Base-by-base conservation (phyloP, 2,113 vertebrate species). In the Gnathonemus longibarbis region DNA sequence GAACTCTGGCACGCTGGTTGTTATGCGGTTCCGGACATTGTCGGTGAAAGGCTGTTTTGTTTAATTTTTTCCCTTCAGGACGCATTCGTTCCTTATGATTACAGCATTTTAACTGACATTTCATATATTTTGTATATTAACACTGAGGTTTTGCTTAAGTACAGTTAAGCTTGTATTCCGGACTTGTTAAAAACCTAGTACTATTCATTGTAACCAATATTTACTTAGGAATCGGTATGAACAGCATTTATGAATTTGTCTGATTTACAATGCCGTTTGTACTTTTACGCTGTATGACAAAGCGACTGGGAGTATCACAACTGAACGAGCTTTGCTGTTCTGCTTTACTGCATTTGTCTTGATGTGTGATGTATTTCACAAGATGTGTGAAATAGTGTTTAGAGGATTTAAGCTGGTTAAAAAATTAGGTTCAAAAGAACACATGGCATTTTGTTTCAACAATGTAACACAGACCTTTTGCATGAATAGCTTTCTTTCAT, bases 401-500 rank as follows among this genome's bases (percentile, higher is more conserved):
- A 27, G n/a, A 31, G 7, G 8, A 27, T 15, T 13, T 15, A n/a
- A n/a, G 24, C 4, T 31, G 46, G 21, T 85, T 48, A 11, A 49
- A 48, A 85, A 50, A 85, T 27, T 21, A n/a, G 42, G 84, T 85
- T 85, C 9, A 15, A 24, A 49, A 39, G 35, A 77, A 27, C 42
- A 85, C 45, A 49, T n/a, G 21, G 3, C 24, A 31, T 85, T 85
- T n/a, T 24, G 42, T 84, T 84, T 84, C 80, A 84, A 46, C 83
- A 84, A n/a, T 48, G 21, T 84, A 48, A n/a, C 19, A 83, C 56
- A 48, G 46, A 84, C 83, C 83, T 48, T 46, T 48, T 86, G 84
- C 9, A 50, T 86, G 84, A 86, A 86, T 86, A 7, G 21, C 84
- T 86, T 84, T 48, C 80, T 84, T 86, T 86, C 84, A 48, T 13